These are phyloP conservation scores for Eudasyphora cyanicolor DNA, from an alignment of 2,888 invertebrate species.

Conservation along the genomic window DNA sequence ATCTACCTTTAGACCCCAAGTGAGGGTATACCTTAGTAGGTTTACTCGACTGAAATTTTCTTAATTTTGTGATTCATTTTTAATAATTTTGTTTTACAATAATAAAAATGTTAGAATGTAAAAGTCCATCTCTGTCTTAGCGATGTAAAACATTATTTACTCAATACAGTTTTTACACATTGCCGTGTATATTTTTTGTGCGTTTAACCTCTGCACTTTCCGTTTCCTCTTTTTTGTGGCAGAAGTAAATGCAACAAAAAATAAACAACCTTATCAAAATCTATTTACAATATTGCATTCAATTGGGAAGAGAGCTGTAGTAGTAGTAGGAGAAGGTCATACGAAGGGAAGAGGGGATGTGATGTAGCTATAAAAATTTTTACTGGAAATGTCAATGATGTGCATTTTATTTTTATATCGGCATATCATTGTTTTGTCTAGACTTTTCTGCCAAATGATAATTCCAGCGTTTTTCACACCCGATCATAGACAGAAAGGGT, in stretches of 20 bases:
- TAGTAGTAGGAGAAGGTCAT: background rate
- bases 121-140: background rate
- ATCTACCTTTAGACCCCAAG: no score
- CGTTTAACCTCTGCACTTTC: background rate
- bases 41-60: no score
- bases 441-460: conserved; percentile 62
- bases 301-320: background rate
- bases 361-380: background rate
- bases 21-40: no score
- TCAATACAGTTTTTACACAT: background rate
- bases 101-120: no score
- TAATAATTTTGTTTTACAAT: no score
- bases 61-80: no score
- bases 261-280: conserved; percentile 54
- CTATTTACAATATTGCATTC: conserved; percentile 58
- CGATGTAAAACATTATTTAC: background rate
- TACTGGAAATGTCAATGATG: conserved; percentile 38
- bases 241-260: background rate
- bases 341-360: background rate
- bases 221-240: background rate
- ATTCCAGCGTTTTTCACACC: conserved; percentile 42
- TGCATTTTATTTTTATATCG: conserved; percentile 55
- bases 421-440: conserved; percentile 64
- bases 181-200: conserved; percentile 1
- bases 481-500: conserved; percentile 42